These are phyloP conservation scores for Callimorpha dominula DNA, from an alignment of 2,888 invertebrate species.

Conservation along the genomic window DNA sequence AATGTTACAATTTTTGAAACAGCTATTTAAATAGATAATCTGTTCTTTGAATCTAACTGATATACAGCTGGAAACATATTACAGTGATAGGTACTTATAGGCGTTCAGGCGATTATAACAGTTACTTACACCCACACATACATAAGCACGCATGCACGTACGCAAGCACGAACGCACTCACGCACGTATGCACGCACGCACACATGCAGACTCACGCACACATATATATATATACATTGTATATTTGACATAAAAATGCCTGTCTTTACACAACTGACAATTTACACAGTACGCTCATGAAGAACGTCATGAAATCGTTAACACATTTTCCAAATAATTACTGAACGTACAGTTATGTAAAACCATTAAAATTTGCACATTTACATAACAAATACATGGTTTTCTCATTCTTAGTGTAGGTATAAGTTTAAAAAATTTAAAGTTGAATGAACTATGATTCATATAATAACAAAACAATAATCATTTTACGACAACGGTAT, in stretches of 20 bases:
- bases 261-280: not conserved
- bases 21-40: too few species aligned
- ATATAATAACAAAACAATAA: constrained; percentile 8
- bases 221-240: not conserved
- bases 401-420: not conserved
- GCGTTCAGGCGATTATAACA: too few species aligned
- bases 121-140: not conserved
- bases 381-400: constrained; percentile 8
- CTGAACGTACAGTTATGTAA: constrained; percentile 2
- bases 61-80: not conserved
- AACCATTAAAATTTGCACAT: constrained; percentile 11
- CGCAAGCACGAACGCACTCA: not conserved
- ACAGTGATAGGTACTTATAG: too few species aligned
- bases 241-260: not conserved
- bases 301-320: not conserved
- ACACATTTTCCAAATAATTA: constrained; percentile 1
- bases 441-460: constrained; percentile 18
- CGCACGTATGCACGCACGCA: not conserved
- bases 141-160: not conserved
- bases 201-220: not conserved
- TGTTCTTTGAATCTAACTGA: too few species aligned
- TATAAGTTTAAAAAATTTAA: not conserved
- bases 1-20: not conserved
- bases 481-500: constrained; percentile 8
- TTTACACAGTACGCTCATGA: not conserved